A percentile compares a stretch with the other conserved stretches of the same genome.
Evolutionary conservation across 2,113 vertebrate genomes (phyloP).

Genomic region (Nesogale talazaci): DNA sequence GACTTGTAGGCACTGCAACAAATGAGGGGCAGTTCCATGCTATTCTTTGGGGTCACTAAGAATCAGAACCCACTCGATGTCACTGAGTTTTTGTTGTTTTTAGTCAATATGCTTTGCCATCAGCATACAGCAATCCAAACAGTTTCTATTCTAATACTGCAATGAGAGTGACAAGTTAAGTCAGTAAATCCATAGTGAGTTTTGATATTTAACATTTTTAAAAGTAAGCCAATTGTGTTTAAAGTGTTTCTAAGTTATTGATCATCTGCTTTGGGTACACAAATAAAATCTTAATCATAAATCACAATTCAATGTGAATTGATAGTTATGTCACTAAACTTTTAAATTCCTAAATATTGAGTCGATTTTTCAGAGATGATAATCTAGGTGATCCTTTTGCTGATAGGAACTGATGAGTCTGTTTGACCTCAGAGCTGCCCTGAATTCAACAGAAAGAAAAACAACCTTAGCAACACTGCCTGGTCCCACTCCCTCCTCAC

Average conservation of each 20-base stretch:
- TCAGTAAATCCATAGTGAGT: constrained; percentile 68
- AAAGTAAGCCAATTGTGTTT: constrained; percentile 74
- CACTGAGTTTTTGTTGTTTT: not conserved
- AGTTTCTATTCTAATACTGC: not conserved
- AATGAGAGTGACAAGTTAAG: constrained; percentile 49
- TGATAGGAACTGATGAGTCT: no score
- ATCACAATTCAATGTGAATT: constrained; percentile 65
- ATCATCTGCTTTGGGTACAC: constrained; percentile 57
- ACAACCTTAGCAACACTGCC: no score
- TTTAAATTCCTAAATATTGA: constrained; percentile 61
- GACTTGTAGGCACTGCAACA: no score
- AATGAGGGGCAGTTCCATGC: no score
- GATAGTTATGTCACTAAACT: constrained; percentile 65
- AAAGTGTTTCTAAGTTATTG: constrained; percentile 67
- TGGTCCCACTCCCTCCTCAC: no score
- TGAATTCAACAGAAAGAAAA: constrained; percentile 19
- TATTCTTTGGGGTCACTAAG: no score
- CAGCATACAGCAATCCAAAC: not conserved
- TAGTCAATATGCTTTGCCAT: not conserved
- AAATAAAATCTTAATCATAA: constrained; percentile 74
- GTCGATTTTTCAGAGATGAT: constrained; percentile 37
- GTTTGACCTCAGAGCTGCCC: no score
- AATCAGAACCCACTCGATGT: no score
- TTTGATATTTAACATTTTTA: constrained; percentile 69
- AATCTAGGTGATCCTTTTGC: not conserved